Evolutionary conservation across 2,888 invertebrate genomes (phyloP), one percentile per base, ranked within the genome.

Genomic region (Hyppa rectilinea): DNA sequence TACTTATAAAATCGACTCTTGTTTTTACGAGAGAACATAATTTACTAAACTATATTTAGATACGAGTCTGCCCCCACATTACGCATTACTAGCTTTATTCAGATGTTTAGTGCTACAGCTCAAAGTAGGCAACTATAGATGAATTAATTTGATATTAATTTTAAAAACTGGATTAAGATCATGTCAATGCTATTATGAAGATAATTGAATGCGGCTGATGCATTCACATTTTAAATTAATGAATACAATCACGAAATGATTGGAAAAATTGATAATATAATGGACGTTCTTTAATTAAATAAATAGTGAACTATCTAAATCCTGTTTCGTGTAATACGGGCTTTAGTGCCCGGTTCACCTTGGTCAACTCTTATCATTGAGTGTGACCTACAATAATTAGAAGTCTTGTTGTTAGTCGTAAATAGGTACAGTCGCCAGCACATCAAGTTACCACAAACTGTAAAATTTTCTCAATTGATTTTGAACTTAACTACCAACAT

Each of bases 351-450:
- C 26, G 4, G 43, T 38, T 60, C 7, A 49, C 53, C 65, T 64
- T 64, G 49, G 49, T 59, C 47, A 34, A 47, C 3, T 59, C 38
- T 62, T 60, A 50, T 61, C 62, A 55, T 53, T 73, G 49, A 55
- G 12, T 29, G 10, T 59, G 80, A 80, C 75, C 75, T 79, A 59
- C 31, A 78, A 50, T 12, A 71, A 26, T 29, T 47, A 47, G 49
- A 40, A 74, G 80, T 64, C 64, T 61, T 50, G n/a, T 61, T 50
- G n/a, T 45, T 40, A 38, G 29, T 47, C 50, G 62, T 72, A 60
- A 72, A 58, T 29, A 53, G 20, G 5, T 23, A 58, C 23, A n/a
- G n/a, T n/a, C n/a, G n/a, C n/a, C n/a, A n/a, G n/a, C n/a, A n/a
- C n/a, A n/a, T n/a, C n/a, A n/a, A n/a, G n/a, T n/a, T n/a, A n/a